Percentiles rank a stretch among this genome's conserved stretches.
Conservation (phyloP, 2,888 invertebrate genomes). For the Nemoura dubitans region DNA sequence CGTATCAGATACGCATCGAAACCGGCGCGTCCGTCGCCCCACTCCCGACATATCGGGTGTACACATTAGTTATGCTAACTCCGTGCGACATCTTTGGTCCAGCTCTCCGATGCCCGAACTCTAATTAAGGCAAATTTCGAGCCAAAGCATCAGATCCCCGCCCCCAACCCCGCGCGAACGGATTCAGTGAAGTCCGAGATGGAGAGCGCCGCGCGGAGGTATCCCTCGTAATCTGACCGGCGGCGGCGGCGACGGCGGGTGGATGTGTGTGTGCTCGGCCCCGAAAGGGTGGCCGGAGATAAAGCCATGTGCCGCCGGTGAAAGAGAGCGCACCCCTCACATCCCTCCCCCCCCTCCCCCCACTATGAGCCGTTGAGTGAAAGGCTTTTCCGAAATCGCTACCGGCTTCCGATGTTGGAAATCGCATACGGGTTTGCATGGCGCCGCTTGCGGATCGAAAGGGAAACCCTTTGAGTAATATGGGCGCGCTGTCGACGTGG, state of each 20-base stretch:
- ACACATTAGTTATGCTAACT: constrained; percentile 7
- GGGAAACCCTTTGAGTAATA: constrained; percentile 24
- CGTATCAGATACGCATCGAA: background rate
- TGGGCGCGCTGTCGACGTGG: background rate
- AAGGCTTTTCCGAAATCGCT: constrained; percentile 26
- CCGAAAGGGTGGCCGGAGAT: background rate
- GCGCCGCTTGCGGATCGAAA: too few species aligned
- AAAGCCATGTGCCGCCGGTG: background rate
- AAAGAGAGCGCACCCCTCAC: background rate
- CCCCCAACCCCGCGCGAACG: background rate
- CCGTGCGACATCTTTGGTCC: background rate
- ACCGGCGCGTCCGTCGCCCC: background rate
- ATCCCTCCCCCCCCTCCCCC: background rate
- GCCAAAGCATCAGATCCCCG: background rate
- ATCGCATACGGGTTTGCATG: constrained; percentile 34
- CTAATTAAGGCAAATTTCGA: background rate
- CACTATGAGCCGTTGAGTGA: constrained; percentile 1
- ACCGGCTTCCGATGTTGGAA: background rate
- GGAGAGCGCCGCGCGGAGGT: background rate
- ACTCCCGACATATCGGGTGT: background rate
- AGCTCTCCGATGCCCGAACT: background rate
- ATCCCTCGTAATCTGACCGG: constrained; percentile 12
- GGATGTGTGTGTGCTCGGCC: background rate
- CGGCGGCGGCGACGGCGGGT: too few species aligned
- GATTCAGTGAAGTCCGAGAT: background rate